Base-by-base conservation (phyloP, 2,888 invertebrate species). In the Tachina grossa region DNA sequence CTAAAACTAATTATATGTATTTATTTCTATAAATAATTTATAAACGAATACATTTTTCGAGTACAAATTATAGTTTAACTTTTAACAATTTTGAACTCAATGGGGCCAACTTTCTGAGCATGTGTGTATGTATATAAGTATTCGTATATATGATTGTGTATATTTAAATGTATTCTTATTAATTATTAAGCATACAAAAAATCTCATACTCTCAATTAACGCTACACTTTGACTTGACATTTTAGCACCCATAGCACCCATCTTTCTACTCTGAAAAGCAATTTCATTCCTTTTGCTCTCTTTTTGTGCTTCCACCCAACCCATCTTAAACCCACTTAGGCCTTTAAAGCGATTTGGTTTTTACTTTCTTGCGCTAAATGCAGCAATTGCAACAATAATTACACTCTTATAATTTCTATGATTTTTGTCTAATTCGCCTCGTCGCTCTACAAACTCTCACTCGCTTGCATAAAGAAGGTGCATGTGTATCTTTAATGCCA, bases 331-430 rank as follows among this genome's bases (percentile, higher is more conserved):
- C 5, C n/a, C n/a, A 39, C 5, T 31, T 31, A 31, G 31, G 8
- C n/a, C n/a, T 22, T 55, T 53, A 22, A 31, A 47, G 47, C 39
- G 31, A 16, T 59, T 53, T 71, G 49, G 19, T 31, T 72, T 22
- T 41, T 31, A 11, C 13, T 39, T 31, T 71, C 22, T 43, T 61
- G 43, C 22, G 16, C 10, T 31, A 74, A 72, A 53, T 66, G 68
- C 81, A 68, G 66, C 68, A 61, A 51, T 43, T 81, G 74, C 80
- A 83, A 51, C 45, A 74, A 65, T 55, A 65, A 65, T 8, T 53
- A 11, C 3, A 10, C 83, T 83, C 83, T 83, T 72, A 78, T 72
- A 83, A 83, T 68, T 83, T 83, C 65, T 78, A 74, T 74, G 59
- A 78, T 66, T 78, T 76, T 72, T 72, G 11, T 61, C 57, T 59